phyloP scores from a whole-genome alignment of 2,888 invertebrate species.

The Baronia brevicornis region DNA sequence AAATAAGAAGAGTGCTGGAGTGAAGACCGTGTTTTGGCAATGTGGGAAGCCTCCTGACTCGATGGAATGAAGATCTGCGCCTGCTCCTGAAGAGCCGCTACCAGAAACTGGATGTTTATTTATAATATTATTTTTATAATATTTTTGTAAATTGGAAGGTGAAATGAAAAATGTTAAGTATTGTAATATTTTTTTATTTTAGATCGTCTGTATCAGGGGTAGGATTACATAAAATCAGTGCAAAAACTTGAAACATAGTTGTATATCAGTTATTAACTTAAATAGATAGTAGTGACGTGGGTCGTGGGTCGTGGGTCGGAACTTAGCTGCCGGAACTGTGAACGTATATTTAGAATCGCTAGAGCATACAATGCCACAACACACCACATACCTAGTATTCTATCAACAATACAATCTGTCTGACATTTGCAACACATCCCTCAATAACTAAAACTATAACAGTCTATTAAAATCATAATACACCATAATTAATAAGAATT shows the following conservation, averaged over 20 bases:
- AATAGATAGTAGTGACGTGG: conserved; percentile 46
- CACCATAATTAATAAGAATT: conserved; percentile 65
- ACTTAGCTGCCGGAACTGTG: conserved; percentile 19
- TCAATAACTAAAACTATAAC: conserved; percentile 71
- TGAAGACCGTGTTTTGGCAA: too few species aligned
- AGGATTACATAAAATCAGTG: conserved; percentile 57
- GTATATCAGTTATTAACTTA: conserved; percentile 36
- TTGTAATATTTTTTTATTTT: conserved; percentile 49
- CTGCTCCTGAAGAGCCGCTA: too few species aligned
- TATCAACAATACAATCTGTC: conserved; percentile 36
- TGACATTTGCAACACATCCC: conserved; percentile 46
- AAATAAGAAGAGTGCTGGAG: too few species aligned
- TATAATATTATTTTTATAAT: too few species aligned
- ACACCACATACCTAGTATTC: conserved; percentile 11
- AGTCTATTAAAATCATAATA: conserved; percentile 75
- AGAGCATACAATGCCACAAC: conserved; percentile 17
- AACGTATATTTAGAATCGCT: conserved; percentile 13
- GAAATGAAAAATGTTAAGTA: conserved; percentile 21
- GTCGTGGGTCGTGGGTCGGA: too few species aligned
- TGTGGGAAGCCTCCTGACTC: too few species aligned
- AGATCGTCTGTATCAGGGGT: conserved; percentile 46
- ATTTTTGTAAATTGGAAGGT: too few species aligned
- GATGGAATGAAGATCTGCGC: too few species aligned
- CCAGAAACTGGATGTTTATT: too few species aligned
- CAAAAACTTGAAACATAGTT: conserved; percentile 50